These are phyloP conservation scores for Acronicta aceris DNA, from an alignment of 2,888 invertebrate species.

Conservation along the genomic window DNA sequence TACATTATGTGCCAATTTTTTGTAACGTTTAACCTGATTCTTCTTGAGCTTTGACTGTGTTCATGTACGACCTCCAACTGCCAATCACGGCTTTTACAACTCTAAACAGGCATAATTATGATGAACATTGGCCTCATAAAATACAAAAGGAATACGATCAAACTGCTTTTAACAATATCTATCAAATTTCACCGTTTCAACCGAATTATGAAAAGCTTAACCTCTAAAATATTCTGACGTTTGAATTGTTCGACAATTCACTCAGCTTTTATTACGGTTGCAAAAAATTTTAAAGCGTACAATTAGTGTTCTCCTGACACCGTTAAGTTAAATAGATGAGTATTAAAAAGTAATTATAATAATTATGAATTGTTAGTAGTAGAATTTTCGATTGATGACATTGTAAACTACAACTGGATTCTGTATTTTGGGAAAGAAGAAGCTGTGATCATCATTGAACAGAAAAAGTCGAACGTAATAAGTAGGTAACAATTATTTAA, in stretches of 20 bases:
- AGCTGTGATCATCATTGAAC: too few relatives aligned
- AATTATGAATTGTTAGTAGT: too few relatives aligned
- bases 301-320: constrained; percentile 8
- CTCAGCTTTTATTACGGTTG: constrained; percentile 10
- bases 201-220: constrained; percentile 34
- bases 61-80: constrained; percentile 67
- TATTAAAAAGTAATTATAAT: not conserved
- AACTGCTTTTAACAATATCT: constrained; percentile 45
- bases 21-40: constrained; percentile 62
- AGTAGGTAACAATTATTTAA: too few relatives aligned
- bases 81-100: constrained; percentile 70
- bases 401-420: too few relatives aligned
- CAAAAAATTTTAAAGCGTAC: not conserved
- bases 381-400: too few relatives aligned
- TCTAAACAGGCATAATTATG: constrained; percentile 64
- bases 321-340: not conserved
- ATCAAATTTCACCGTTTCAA: constrained; percentile 48
- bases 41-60: constrained; percentile 65
- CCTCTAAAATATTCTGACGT: constrained; percentile 17
- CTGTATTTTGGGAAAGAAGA: too few relatives aligned
- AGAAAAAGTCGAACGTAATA: too few relatives aligned
- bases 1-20: constrained; percentile 55
- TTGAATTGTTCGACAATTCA: constrained; percentile 7
- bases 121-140: constrained; percentile 68
- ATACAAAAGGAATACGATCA: constrained; percentile 47